Base-by-base conservation (phyloP, 2,113 vertebrate genomes). In the Catharus bicknelli region DNA sequence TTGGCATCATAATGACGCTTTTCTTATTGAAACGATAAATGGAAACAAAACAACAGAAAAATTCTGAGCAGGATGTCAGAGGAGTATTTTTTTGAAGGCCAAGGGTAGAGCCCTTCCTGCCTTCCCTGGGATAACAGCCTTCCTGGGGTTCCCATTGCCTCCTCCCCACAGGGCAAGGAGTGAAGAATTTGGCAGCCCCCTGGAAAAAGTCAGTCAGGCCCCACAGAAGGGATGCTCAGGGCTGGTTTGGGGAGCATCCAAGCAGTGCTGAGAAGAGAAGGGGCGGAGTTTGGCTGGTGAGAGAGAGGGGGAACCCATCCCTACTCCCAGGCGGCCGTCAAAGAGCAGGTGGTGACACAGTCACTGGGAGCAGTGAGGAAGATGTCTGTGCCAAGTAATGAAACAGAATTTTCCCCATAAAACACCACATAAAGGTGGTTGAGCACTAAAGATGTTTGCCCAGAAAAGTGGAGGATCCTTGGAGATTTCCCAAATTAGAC, bases 101-200 rank as follows among this genome's bases (percentile, higher is more conserved):
- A 23, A 14, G 26, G 26, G 34, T 73, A 51, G 48, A 79, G 15
- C 4, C 36, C 19, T 78, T 67, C 11, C 43, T 69, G 8, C 38
- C 38, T 40, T 22, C 11, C 10, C 15, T 15, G 9, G 14, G 23
- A 12, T 2, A 1, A 22, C 0, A 8, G 32, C 17, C 20, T 62
- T 40, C 34, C n/a, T 36, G 26, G 10, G 13, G 7, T 61, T 18
- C 4, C 27, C 25, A 18, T 3, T 57, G 19, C 23, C 22, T 67
- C 18, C 13, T 84, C 34, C 23, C 19, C 11, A 21, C 5, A 16
- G 42, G 47, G 16, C 3, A 3, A 74, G 22, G 32, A 86, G 30
- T 0, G 2, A 54, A 19, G 38, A 0, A 0, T 8, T 10, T 10
- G 42, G 59, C 38, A 89, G 38, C 15, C 5, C 10, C 10, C 5